Conservation (phyloP, 1,140 invertebrate genomes). For the Polyergus mexicanus region DNA sequence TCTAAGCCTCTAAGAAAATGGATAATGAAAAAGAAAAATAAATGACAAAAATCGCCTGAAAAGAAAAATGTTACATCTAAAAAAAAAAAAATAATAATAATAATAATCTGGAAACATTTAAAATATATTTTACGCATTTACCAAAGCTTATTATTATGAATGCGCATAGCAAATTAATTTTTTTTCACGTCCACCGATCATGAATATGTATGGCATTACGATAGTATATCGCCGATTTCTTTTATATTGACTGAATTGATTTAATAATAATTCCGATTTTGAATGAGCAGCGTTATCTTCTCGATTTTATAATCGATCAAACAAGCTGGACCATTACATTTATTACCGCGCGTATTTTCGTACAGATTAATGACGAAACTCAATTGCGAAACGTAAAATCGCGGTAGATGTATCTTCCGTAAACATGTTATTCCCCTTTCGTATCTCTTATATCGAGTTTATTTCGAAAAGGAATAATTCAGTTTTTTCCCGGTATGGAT, state of each 20-base stretch:
- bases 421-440: slow-evolving; percentile 1
- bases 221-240: not conserved
- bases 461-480: not conserved
- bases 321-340: not conserved
- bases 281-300: slow-evolving; percentile 3
- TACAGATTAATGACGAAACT: slow-evolving; percentile 7
- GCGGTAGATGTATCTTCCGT: not conserved
- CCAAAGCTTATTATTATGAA: slow-evolving; percentile 17
- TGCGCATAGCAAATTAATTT: not conserved
- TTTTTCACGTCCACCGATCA: not conserved
- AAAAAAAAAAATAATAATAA: too few relatives aligned
- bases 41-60: not conserved
- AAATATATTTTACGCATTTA: not conserved
- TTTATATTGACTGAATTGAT: not conserved
- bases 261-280: slow-evolving; percentile 30
- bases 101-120: not conserved
- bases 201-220: not conserved
- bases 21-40: not conserved
- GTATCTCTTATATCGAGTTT: not conserved
- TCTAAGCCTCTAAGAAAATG: too few relatives aligned
- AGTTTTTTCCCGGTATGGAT: too few relatives aligned
- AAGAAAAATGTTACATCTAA: not conserved
- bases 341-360: not conserved
- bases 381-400: slow-evolving; percentile 11
- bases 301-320: slow-evolving; percentile 24